Conservation (phyloP, 2,113 vertebrate genomes). For the Sapayoa aenigma region DNA sequence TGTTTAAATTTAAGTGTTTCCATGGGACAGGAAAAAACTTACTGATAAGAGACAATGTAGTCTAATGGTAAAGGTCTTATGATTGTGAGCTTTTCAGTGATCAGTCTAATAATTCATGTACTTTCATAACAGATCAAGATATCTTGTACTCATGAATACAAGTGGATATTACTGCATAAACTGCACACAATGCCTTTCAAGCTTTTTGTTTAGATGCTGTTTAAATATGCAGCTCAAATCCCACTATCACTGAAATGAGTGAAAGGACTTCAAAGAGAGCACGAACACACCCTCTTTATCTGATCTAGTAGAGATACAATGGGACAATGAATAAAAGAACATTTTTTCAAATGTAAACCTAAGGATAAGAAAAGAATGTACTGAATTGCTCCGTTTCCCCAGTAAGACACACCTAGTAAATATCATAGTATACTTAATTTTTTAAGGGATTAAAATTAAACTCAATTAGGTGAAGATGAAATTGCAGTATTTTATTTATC, state of each 20-base stretch:
- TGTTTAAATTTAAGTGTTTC: neutral
- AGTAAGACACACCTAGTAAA: neutral
- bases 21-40: slow-evolving; percentile 39
- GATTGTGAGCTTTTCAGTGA: slow-evolving; percentile 37
- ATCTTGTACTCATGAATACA: neutral
- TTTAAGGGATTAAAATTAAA: too few relatives aligned
- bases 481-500: neutral
- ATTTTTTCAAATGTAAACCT: neutral
- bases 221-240: neutral
- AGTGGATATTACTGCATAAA: slow-evolving; percentile 1
- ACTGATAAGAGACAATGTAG: slow-evolving; percentile 42
- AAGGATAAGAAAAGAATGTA: neutral
- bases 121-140: slow-evolving; percentile 27
- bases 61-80: neutral
- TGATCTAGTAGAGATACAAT: slow-evolving; percentile 1
- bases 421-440: neutral
- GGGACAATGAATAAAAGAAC: neutral
- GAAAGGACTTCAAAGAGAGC: neutral
- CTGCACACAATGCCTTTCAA: neutral
- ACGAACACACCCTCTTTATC: neutral
- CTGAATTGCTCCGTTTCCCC: neutral
- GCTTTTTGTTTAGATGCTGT: slow-evolving; percentile 26
- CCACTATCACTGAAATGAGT: neutral
- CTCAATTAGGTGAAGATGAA: neutral
- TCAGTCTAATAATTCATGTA: neutral